phyloP scores from a whole-genome alignment of 2,797 vertebrate genomes.

The Mus caroli region DNA sequence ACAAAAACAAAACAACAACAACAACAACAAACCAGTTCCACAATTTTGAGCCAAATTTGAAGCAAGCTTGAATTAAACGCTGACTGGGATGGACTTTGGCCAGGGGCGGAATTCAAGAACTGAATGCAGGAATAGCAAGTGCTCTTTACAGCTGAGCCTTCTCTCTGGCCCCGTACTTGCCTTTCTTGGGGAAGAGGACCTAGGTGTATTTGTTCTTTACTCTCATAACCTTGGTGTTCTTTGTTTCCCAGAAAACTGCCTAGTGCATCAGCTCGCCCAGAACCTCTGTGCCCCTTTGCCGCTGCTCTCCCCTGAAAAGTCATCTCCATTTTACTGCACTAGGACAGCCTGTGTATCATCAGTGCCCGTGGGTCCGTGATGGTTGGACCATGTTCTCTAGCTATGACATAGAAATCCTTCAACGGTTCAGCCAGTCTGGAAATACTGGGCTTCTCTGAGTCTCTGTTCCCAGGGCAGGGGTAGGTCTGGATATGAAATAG shows the following conservation, averaged over 20 bases:
- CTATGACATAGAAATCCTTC: fast-evolving
- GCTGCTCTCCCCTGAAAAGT: too few species aligned
- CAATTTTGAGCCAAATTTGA: not conserved
- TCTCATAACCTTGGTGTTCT: not conserved
- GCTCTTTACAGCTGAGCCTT: not conserved
- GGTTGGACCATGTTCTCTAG: fast-evolving
- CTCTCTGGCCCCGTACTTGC: not conserved
- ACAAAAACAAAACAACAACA: not conserved
- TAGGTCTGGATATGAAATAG: not conserved
- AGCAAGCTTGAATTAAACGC: not conserved
- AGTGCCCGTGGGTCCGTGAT: not conserved
- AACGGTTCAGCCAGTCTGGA: not conserved
- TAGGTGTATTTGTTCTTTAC: not conserved
- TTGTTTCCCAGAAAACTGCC: not conserved
- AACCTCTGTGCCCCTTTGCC: not conserved
- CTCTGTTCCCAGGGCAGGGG: fast-evolving
- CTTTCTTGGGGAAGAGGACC: not conserved
- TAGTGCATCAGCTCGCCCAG: not conserved
- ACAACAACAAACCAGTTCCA: not conserved
- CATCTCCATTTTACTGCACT: not conserved
- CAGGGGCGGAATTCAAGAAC: not conserved
- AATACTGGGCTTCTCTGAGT: not conserved
- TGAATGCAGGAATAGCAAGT: too few species aligned
- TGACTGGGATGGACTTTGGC: not conserved
- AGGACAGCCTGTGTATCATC: too few species aligned